These are phyloP conservation scores for Lydus trimaculatus DNA, from an alignment of 2,888 invertebrate species.

Conservation along the genomic window DNA sequence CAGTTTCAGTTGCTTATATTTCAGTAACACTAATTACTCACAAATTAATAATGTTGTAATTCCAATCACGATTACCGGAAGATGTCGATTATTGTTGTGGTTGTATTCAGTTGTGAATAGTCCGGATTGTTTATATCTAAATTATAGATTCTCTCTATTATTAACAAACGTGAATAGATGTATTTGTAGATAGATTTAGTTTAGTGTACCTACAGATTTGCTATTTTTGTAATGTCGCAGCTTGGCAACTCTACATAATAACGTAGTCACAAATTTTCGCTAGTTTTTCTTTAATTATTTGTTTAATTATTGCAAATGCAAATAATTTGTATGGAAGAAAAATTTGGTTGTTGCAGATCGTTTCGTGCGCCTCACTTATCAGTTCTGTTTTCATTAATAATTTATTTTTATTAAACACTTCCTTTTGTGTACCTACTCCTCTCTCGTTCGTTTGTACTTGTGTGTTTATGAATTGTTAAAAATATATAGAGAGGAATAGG, in stretches of 20 bases:
- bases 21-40: not conserved
- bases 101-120: not conserved
- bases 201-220: not conserved
- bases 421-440: slow-evolving; percentile 45
- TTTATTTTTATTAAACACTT: slow-evolving; percentile 56
- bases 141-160: not conserved
- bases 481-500: not conserved
- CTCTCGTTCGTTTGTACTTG: slow-evolving; percentile 39
- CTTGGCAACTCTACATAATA: slow-evolving; percentile 9
- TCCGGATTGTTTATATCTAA: not conserved
- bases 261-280: too few species aligned
- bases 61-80: not conserved
- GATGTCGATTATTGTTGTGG: not conserved
- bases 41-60: not conserved
- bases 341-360: slow-evolving; percentile 32
- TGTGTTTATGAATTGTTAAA: not conserved
- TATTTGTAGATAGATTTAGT: not conserved
- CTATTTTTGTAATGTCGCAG: slow-evolving; percentile 12
- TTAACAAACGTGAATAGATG: not conserved
- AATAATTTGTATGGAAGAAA: slow-evolving; percentile 6
- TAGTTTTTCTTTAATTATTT: not conserved
- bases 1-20: not conserved
- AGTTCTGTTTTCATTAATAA: slow-evolving; percentile 48
- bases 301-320: not conserved
- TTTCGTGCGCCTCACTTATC: slow-evolving; percentile 41